phyloP scores from a whole-genome alignment of 2,888 invertebrate genomes.

The Ophonus ardosiacus region DNA sequence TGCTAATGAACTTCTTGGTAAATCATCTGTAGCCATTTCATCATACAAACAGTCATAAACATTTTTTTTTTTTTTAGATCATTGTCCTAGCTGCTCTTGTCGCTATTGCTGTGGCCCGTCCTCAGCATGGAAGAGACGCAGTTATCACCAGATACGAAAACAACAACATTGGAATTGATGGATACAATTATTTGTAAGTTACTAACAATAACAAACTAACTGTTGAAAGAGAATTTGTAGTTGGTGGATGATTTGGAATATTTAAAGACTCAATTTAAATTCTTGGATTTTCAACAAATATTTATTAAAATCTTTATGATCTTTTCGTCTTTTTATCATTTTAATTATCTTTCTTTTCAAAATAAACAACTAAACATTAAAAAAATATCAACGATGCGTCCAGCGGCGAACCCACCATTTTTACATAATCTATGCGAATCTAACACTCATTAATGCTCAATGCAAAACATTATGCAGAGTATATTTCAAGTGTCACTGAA shows the following conservation, averaged over 20 bases:
- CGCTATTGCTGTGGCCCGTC: slow-evolving; percentile 70
- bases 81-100: slow-evolving; percentile 69
- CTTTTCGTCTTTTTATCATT: too few relatives aligned
- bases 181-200: slow-evolving; percentile 80
- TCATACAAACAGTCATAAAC: too few relatives aligned
- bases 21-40: too few relatives aligned
- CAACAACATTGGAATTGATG: slow-evolving; percentile 75
- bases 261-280: too few relatives aligned
- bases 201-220: background rate
- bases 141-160: slow-evolving; percentile 70
- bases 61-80: slow-evolving; percentile 67
- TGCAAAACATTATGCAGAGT: background rate
- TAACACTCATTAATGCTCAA: background rate
- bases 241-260: too few relatives aligned
- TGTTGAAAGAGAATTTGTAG: background rate
- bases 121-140: slow-evolving; percentile 69
- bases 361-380: too few relatives aligned
- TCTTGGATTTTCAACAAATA: too few relatives aligned
- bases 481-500: background rate
- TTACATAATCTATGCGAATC: background rate
- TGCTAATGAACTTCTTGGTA: too few relatives aligned
- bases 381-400: background rate
- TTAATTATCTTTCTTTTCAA: too few relatives aligned
- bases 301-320: too few relatives aligned
- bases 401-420: background rate